Evolutionary conservation across 2,888 invertebrate genomes (phyloP).

Genomic region (Drosophila anomelani): DNA sequence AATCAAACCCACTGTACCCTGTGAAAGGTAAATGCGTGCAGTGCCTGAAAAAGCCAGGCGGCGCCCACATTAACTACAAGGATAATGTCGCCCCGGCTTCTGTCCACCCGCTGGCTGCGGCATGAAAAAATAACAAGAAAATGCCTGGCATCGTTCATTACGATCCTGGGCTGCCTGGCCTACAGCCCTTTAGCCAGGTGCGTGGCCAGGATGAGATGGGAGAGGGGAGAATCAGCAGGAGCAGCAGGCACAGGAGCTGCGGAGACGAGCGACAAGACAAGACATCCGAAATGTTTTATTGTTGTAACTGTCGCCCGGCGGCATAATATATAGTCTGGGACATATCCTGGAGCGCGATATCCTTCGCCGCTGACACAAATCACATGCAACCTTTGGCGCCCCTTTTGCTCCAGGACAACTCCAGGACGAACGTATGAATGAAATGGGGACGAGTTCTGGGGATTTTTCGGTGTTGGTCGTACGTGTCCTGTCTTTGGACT

Average conservation of each 20-base stretch:
- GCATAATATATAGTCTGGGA: constrained; percentile 73
- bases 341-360: constrained; percentile 59
- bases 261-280: constrained; percentile 66
- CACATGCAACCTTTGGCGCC: constrained; percentile 69
- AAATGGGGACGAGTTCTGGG: constrained; percentile 27
- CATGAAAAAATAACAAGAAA: constrained; percentile 75
- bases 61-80: constrained; percentile 71
- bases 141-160: constrained; percentile 76
- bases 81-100: constrained; percentile 59
- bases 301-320: constrained; percentile 76
- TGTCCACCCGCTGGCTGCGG: constrained; percentile 34
- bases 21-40: constrained; percentile 50
- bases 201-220: constrained; percentile 9
- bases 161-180: constrained; percentile 26
- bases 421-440: constrained; percentile 11
- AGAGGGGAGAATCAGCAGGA: constrained; percentile 4
- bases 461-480: constrained; percentile 63
- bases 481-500: constrained; percentile 60
- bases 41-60: constrained; percentile 52
- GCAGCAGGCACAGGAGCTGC: constrained; percentile 1
- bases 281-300: constrained; percentile 77
- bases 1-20: constrained; percentile 13
- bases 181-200: constrained; percentile 41
- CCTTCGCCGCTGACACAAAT: constrained; percentile 66
- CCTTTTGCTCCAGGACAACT: constrained; percentile 2